Conservation (phyloP, 2,113 vertebrate genomes). For the Gobio gobio region DNA sequence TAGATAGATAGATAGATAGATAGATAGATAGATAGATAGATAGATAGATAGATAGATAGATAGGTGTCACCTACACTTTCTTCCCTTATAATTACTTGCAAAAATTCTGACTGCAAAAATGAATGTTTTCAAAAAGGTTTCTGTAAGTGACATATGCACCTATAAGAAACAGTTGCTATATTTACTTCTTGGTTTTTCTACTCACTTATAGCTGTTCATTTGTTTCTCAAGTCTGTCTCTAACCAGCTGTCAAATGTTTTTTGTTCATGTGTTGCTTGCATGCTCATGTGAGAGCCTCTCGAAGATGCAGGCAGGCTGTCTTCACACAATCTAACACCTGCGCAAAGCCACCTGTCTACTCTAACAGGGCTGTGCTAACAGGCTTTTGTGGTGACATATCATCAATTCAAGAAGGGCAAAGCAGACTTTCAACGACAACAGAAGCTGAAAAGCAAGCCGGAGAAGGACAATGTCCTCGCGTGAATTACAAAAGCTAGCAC, state of each 20-base stretch:
- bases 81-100: background rate
- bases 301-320: slow-evolving; percentile 31
- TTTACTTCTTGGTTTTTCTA: background rate
- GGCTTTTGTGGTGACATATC: slow-evolving; percentile 47
- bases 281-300: slow-evolving; percentile 31
- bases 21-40: no score
- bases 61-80: background rate
- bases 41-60: no score
- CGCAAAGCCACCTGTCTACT: slow-evolving; percentile 51
- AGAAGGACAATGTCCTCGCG: slow-evolving; percentile 36
- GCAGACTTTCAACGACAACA: slow-evolving; percentile 41
- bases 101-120: background rate
- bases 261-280: background rate
- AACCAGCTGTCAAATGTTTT: slow-evolving; percentile 29
- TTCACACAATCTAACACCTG: slow-evolving; percentile 53
- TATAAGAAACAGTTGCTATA: background rate
- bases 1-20: no score
- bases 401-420: slow-evolving; percentile 51
- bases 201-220: slow-evolving; percentile 20
- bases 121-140: background rate
- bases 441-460: slow-evolving; percentile 38
- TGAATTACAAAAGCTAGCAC: slow-evolving; percentile 46
- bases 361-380: slow-evolving; percentile 49
- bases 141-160: background rate
- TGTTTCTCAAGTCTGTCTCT: slow-evolving; percentile 25